Conservation (phyloP, 2,888 invertebrate species). For the Ephialtes manifestator region DNA sequence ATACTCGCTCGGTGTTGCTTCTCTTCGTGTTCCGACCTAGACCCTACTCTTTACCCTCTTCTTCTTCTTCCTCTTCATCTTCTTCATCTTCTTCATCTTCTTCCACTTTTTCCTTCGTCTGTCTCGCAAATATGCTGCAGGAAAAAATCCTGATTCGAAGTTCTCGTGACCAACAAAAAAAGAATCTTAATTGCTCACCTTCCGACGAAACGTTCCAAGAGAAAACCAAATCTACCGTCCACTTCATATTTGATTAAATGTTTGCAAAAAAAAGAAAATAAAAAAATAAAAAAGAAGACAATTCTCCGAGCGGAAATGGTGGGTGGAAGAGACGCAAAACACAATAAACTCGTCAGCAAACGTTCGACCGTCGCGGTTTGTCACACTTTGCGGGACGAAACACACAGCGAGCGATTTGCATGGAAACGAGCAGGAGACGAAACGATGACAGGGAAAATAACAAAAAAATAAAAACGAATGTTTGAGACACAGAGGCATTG, state of each 20-base stretch:
- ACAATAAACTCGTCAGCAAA: slow-evolving; percentile 54
- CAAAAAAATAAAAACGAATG: slow-evolving; percentile 36
- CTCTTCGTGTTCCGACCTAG: slow-evolving; percentile 43
- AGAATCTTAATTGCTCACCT: slow-evolving; percentile 48
- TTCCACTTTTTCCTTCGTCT: slow-evolving; percentile 28
- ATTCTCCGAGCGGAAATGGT: slow-evolving; percentile 3
- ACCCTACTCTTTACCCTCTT: slow-evolving; percentile 43
- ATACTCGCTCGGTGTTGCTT: slow-evolving; percentile 55
- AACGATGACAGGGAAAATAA: slow-evolving; percentile 27
- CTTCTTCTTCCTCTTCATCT: slow-evolving; percentile 15
- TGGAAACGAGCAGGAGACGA: slow-evolving; percentile 59
- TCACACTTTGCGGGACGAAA: slow-evolving; percentile 23
- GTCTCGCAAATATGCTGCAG: slow-evolving; percentile 30
- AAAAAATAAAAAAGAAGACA: no score
- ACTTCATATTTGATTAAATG: slow-evolving; percentile 46
- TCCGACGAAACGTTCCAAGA: slow-evolving; percentile 2
- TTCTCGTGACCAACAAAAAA: slow-evolving; percentile 22
- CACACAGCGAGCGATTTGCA: slow-evolving; percentile 58
- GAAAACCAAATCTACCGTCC: slow-evolving; percentile 29
- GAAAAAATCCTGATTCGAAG: slow-evolving; percentile 41
- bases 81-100: slow-evolving; percentile 17
- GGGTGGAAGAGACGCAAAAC: slow-evolving; percentile 23
- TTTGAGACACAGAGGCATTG: slow-evolving; percentile 52
- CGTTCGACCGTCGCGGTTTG: slow-evolving; percentile 47
- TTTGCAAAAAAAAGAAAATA: slow-evolving; percentile 18